Conservation (phyloP, 1,140 invertebrate genomes). For the Bombus fervidus region DNA sequence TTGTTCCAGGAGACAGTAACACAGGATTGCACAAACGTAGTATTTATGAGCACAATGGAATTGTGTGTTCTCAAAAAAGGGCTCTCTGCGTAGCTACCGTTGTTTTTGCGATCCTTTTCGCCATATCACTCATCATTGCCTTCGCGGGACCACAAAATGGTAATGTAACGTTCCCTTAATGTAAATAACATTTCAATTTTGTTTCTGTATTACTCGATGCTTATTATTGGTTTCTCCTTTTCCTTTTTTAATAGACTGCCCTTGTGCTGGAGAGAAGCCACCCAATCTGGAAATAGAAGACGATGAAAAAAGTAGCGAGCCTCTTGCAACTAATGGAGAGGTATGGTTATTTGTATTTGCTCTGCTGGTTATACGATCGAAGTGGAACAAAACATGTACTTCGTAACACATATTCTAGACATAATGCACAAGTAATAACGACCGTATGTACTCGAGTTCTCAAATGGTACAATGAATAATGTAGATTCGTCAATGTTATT, state of each 20-base stretch:
- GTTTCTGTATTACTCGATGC: not conserved
- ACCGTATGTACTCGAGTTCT: not conserved
- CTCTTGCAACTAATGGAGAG: constrained; percentile 88
- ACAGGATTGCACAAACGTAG: constrained; percentile 88
- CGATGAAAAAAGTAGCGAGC: constrained; percentile 84
- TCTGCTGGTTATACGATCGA: constrained; percentile 19
- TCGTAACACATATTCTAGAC: not conserved
- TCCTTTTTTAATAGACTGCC: constrained; percentile 84
- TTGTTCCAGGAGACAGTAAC: constrained; percentile 86
- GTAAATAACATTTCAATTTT: not conserved
- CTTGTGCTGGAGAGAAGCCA: constrained; percentile 87
- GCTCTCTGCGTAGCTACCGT: constrained; percentile 91
- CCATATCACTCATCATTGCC: constrained; percentile 93
- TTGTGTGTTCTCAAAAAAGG: constrained; percentile 93
- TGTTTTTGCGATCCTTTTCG: constrained; percentile 90
- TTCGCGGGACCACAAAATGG: constrained; percentile 92
- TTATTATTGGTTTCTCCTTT: not conserved
- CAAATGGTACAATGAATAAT: constrained; percentile 10
- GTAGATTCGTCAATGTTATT: not conserved
- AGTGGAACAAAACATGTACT: constrained; percentile 22
- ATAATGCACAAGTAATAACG: constrained; percentile 7
- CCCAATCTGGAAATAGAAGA: constrained; percentile 85
- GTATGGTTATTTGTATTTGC: constrained; percentile 61
- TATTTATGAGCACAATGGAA: constrained; percentile 88
- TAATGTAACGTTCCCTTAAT: constrained; percentile 64